Percentiles rank a stretch among this genome's conserved stretches.
Conservation (phyloP, 2,113 vertebrate genomes). For the Malurus elegans region DNA sequence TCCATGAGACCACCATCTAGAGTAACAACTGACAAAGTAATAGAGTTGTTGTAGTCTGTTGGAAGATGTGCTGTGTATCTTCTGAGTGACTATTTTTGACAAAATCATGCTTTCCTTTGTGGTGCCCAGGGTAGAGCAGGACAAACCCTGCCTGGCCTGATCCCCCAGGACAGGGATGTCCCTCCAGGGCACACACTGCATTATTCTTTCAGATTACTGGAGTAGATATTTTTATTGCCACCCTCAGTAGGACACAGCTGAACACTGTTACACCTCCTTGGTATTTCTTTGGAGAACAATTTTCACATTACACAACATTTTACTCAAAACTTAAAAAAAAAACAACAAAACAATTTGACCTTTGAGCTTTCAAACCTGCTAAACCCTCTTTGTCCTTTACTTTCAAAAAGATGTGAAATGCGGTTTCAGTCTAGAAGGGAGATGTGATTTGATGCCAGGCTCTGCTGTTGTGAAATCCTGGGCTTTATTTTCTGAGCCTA, state of each 20-base stretch:
- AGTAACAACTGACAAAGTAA: background rate
- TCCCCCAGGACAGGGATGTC: no score
- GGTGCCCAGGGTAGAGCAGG: no score
- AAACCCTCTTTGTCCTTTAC: background rate
- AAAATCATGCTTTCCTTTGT: background rate
- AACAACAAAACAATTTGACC: background rate
- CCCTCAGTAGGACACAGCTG: background rate
- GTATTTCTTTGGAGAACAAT: background rate
- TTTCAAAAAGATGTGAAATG: background rate
- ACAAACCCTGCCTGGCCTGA: no score
- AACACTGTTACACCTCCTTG: background rate
- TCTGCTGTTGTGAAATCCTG: background rate
- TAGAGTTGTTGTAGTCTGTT: background rate
- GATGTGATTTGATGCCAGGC: background rate
- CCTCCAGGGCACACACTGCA: no score
- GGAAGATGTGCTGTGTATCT: background rate
- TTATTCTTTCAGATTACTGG: background rate
- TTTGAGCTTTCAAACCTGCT: background rate
- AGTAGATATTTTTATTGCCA: background rate
- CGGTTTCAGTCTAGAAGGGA: background rate
- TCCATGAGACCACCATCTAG: background rate
- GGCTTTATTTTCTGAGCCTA: background rate
- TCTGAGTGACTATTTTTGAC: background rate
- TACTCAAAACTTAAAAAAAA: background rate
- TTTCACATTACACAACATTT: background rate